Conservation (phyloP, 2,888 invertebrate species). For the Philonicus albiceps region DNA sequence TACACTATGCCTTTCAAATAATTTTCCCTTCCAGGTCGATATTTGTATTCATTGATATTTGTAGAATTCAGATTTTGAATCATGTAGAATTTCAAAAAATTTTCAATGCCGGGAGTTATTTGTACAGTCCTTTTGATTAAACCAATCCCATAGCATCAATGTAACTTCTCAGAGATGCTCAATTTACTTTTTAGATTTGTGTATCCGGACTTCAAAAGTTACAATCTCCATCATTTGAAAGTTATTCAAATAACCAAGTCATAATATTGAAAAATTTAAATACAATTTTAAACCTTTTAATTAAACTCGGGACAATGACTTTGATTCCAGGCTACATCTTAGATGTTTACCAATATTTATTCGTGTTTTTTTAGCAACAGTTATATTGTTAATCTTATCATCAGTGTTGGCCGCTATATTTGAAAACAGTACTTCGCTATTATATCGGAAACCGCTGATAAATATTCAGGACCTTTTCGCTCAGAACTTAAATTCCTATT, state of each 20-base stretch:
- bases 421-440: no score
- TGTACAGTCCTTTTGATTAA: not conserved
- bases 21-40: not conserved
- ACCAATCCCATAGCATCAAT: not conserved
- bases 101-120: not conserved
- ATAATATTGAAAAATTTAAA: not conserved
- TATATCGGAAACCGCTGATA: no score
- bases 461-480: no score
- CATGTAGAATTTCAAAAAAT: slow-evolving; percentile 3
- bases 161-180: not conserved
- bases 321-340: no score
- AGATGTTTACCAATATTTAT: no score
- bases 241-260: not conserved
- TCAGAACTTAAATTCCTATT: no score
- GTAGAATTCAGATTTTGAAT: not conserved
- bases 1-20: slow-evolving; percentile 1
- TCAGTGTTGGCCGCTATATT: no score
- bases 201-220: not conserved
- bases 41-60: slow-evolving; percentile 26
- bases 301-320: no score
- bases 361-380: no score
- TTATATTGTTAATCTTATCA: no score
- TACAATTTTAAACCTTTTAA: no score
- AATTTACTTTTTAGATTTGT: not conserved
- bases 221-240: not conserved